phyloP scores from a whole-genome alignment of 2,797 vertebrate genomes.

The Sarcophilus harrisii region DNA sequence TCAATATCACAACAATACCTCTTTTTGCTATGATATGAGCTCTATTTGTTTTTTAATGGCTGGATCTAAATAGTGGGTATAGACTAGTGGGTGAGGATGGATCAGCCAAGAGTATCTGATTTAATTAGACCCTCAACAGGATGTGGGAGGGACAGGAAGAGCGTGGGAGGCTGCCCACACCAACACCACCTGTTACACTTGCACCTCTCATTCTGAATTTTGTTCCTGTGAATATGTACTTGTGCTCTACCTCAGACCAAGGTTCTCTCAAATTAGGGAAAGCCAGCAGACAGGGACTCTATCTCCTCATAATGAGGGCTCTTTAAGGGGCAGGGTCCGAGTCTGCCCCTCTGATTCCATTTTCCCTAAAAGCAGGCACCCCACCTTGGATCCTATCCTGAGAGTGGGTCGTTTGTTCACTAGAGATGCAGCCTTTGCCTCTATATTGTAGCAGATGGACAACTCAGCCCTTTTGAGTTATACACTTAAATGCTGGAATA shows the following conservation, averaged over 20 bases:
- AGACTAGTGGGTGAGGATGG: background rate
- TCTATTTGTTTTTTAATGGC: background rate
- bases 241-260: background rate
- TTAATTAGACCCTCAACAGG: background rate
- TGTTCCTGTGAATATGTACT: background rate
- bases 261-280: background rate
- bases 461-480: background rate
- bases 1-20: background rate
- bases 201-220: background rate
- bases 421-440: background rate
- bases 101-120: background rate
- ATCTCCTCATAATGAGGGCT: background rate
- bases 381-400: background rate
- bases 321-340: background rate
- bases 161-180: background rate
- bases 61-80: background rate
- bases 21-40: background rate
- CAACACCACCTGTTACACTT: background rate
- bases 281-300: background rate
- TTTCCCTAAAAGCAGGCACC: background rate
- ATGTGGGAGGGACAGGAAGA: background rate
- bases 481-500: too few species aligned
- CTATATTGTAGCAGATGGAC: background rate
- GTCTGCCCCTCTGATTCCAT: background rate
- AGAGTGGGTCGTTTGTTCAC: background rate